Conservation (phyloP, 2,888 invertebrate species). For the Elysia crispata region DNA sequence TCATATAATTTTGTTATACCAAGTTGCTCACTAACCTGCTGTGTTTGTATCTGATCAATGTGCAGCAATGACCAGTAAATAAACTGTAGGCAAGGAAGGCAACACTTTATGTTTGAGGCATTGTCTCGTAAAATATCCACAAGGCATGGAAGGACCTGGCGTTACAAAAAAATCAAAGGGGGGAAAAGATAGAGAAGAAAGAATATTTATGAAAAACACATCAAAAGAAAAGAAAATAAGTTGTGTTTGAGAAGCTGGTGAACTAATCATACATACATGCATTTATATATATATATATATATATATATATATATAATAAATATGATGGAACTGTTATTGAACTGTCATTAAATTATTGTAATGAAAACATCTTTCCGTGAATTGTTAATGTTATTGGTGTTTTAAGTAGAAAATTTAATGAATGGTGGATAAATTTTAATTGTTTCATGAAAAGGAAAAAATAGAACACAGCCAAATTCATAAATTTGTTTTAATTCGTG, state of each 20-base stretch:
- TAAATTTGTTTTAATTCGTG: no score
- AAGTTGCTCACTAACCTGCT: slow-evolving; percentile 59
- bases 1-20: no score
- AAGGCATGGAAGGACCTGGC: slow-evolving; percentile 70
- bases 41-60: slow-evolving; percentile 69
- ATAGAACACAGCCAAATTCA: no score
- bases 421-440: no score
- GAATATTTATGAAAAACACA: neutral
- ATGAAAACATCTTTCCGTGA: no score
- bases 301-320: neutral
- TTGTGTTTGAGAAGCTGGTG: no score
- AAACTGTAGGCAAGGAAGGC: slow-evolving; percentile 75
- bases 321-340: no score
- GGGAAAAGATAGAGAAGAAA: neutral
- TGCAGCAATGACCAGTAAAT: slow-evolving; percentile 75
- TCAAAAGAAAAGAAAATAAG: neutral
- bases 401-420: no score
- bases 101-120: slow-evolving; percentile 61
- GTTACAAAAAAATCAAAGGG: neutral
- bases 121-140: slow-evolving; percentile 73
- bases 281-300: neutral
- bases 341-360: no score
- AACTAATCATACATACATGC: no score
- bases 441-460: no score
- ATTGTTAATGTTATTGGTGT: no score